Conservation (phyloP, 2,888 invertebrate species). For the Alcis repandata region DNA sequence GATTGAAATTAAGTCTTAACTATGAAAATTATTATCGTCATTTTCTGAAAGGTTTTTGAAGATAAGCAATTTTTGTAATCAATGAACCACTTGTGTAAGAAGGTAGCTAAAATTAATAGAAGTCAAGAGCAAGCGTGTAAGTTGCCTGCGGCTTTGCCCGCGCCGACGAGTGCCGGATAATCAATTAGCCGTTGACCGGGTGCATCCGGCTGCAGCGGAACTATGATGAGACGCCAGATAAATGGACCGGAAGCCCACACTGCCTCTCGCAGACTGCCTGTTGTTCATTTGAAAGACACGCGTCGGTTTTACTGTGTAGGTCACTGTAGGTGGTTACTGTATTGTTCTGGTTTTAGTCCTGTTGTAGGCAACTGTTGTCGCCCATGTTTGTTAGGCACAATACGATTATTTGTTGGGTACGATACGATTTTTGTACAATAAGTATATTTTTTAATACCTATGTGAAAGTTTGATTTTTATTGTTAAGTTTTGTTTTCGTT, state of each 20-base stretch:
- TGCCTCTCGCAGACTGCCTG: conserved; percentile 51
- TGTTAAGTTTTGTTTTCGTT: no score
- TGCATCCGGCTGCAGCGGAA: conserved; percentile 80
- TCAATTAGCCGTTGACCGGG: conserved; percentile 83
- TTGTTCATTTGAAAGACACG: conserved; percentile 15
- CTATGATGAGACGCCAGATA: conserved; percentile 76
- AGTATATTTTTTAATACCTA: no score
- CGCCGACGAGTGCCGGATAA: conserved; percentile 72
- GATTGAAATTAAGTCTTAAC: neutral
- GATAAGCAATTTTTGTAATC: neutral
- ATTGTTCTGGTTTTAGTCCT: no score
- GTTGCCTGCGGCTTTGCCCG: conserved; percentile 38
- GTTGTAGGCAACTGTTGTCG: no score
- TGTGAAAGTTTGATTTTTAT: no score
- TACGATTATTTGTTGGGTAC: no score
- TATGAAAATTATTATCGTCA: neutral
- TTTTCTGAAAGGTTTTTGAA: neutral
- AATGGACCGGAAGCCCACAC: conserved; percentile 73
- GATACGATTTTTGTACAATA: no score
- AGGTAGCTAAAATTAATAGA: conserved; percentile 6
- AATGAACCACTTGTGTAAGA: neutral
- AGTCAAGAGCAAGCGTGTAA: conserved; percentile 5
- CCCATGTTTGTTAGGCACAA: no score
- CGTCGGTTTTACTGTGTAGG: no score
- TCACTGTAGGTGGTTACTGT: no score